Percentiles rank a stretch among this genome's conserved stretches.
phyloP scores from a whole-genome alignment of 2,797 vertebrate species.

The Clamator glandarius region DNA sequence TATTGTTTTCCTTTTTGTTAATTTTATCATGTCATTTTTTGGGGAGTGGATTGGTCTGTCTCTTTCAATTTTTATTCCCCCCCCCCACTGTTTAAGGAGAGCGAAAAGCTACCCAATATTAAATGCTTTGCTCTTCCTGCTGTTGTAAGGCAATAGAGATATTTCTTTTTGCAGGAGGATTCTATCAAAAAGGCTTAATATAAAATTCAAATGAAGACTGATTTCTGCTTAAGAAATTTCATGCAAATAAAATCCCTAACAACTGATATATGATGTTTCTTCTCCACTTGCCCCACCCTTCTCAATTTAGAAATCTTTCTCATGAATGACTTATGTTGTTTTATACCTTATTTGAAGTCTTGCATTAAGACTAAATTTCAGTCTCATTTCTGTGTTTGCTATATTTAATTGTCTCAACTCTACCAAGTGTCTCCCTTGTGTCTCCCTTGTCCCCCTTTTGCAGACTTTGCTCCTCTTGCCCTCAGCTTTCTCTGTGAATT shows the following conservation, averaged over 20 bases:
- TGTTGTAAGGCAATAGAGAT: background rate
- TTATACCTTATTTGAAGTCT: background rate
- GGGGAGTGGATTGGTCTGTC: background rate
- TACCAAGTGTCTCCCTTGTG: too few species aligned
- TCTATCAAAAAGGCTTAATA: background rate
- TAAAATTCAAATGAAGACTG: background rate
- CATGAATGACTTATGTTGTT: background rate
- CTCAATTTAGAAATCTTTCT: background rate
- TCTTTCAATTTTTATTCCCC: background rate
- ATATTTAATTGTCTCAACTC: background rate
- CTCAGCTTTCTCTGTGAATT: background rate
- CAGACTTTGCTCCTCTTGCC: background rate
- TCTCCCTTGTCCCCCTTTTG: background rate
- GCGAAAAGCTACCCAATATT: accelerated
- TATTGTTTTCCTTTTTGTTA: background rate
- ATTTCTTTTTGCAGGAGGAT: background rate
- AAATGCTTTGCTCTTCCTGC: background rate
- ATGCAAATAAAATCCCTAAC: background rate
- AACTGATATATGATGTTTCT: background rate
- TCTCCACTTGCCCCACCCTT: background rate
- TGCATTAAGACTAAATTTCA: too few species aligned
- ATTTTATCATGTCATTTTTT: background rate
- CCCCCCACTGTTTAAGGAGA: background rate
- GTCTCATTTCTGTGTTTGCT: background rate
- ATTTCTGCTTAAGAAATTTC: background rate